Base-by-base conservation (phyloP, 1,140 invertebrate genomes). In the Diachasmimorpha longicaudata region DNA sequence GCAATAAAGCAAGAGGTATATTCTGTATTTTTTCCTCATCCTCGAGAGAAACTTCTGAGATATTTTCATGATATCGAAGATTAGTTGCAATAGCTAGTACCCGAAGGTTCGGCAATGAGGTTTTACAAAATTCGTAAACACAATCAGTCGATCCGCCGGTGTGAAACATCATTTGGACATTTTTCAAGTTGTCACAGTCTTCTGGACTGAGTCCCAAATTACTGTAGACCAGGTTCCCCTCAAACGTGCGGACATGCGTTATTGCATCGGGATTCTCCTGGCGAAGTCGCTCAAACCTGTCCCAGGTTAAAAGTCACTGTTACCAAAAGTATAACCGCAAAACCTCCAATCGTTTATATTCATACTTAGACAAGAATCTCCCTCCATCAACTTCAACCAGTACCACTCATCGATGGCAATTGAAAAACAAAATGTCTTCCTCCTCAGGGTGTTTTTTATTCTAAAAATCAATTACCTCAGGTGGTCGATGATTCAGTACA, bases 191-290 rank as follows among this genome's bases (percentile, higher is more conserved):
- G 1, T 63, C 13, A 16, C 1, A 42, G 39, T 83, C 80, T 6
- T 78, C 25, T 0, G 23, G 14, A 9, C 21, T 75, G 13, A 83
- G 36, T 10, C 81, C 83, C 2, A 87, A 66, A 14, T 58, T 31
- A 9, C 82, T 76, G 72, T 82, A 85, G n/a, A 81, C 31, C 4
- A 87, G 69, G 75, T 87, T 85, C 14, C 85, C 85, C 70, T 87
- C 83, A 14, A 84, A 77, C 31, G 55, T 55, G 23, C 72, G 77
- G 11, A 87, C 79, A 0, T 81, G 78, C 5, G 74, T 72, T 36
- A 86, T 75, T 37, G 84, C 83, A 31, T 78, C 48, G 0, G 85
- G 80, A 0, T 73, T 48, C 46, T 84, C 70, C 4, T 82, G 79
- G 3, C 78, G 80, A 36, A 86, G 42, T 58, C 85, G 78, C 23